Evolutionary conservation across 2,797 vertebrate genomes (phyloP).

Genomic region (Emydoidea blandingii): DNA sequence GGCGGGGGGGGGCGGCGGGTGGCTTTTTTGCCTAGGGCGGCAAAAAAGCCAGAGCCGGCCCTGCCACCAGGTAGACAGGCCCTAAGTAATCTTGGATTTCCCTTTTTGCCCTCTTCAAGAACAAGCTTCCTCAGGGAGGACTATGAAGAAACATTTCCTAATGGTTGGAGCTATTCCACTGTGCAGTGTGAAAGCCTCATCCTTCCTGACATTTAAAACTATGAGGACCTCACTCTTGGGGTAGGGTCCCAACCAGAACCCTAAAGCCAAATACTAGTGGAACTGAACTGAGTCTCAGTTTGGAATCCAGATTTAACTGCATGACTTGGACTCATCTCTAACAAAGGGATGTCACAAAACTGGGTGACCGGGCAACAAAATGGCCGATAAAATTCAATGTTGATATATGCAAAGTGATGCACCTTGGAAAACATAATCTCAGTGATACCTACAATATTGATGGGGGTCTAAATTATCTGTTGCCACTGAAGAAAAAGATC

Average conservation of each 20-base stretch:
- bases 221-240: background rate
- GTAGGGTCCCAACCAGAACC: background rate
- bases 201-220: no score
- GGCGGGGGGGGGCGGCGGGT: no score
- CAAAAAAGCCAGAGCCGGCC: no score
- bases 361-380: no score
- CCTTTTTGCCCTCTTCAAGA: background rate
- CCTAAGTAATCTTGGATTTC: background rate
- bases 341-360: background rate
- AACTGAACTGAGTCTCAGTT: background rate
- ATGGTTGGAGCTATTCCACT: background rate
- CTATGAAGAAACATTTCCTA: background rate
- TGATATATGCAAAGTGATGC: no score
- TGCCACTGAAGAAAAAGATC: no score
- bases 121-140: background rate
- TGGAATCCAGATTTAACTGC: background rate
- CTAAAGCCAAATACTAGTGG: fast-evolving
- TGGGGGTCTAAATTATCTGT: no score
- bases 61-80: no score
- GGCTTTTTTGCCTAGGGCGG: no score
- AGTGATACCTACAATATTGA: no score
- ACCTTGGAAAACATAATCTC: no score
- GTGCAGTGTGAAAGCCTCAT: background rate
- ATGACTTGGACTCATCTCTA: background rate
- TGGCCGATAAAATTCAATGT: no score